Base-by-base conservation (phyloP, 1,140 invertebrate genomes). In the Caenorhabditis briggsae region DNA sequence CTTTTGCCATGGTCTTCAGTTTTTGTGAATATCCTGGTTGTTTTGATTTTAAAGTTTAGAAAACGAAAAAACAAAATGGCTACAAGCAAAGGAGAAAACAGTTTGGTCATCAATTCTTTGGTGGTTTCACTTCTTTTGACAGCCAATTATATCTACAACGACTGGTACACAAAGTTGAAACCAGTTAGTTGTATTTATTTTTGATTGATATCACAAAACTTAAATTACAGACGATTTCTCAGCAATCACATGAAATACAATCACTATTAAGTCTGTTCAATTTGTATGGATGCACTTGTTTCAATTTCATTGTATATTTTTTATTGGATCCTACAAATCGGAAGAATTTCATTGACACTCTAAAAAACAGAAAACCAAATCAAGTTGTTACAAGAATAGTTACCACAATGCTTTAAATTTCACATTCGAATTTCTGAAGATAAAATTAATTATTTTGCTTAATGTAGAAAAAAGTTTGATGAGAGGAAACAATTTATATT, bases 271-370 rank as follows among this genome's bases (percentile, higher is more conserved):
- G 64, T 46, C 43, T 70, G 8, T 70, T 70, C 64, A 70, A 70
- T 70, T 8, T 70, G 5, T 70, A 70, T 46, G 64, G 64, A 7
- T 70, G 64, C 18, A 16, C 64, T 5, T 70, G 64, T 18, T 70
- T 70, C 41, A 70, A 70, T 46, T 70, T 70, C 23, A 16, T 70
- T 16, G 64, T 70, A 2, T 70, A 70, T 70, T 70, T 70, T n/a
- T 14, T 70, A n/a, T 18, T 70, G 14, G 64, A 70, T 70, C 41
- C 64, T 16, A 7, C 41, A 5, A 70, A 70, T 70, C 64, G 64
- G 5, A 8, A n/a, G 18, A 70, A 70, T 2, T 8, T 70, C 18
- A 43, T 70, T 20, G 11, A 43, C 8, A 43, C 41, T 16, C 18
- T 70, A 18, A 43, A 11, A 18, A 70, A 70, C 16, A 46, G 43